A percentile compares a stretch with the other conserved stretches of the same genome.
Evolutionary conservation across 2,113 vertebrate genomes (phyloP).

Genomic region (Sitta europaea): DNA sequence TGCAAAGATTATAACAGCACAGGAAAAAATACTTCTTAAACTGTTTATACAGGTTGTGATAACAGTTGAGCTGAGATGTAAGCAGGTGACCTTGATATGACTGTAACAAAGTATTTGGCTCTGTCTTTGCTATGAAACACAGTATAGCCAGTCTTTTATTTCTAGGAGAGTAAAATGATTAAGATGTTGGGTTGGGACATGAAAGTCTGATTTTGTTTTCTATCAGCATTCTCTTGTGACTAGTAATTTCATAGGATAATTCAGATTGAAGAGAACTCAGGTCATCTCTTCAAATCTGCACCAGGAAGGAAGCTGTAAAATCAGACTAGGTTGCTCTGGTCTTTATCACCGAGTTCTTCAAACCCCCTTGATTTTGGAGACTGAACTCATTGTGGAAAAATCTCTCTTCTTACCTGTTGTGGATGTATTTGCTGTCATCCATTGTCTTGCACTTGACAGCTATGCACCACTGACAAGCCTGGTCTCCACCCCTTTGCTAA

Average conservation of each 20-base stretch:
- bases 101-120: not conserved
- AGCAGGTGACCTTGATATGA: not conserved
- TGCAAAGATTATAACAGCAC: not conserved
- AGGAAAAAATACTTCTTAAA: not conserved
- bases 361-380: not conserved
- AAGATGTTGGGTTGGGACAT: not conserved
- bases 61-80: not conserved
- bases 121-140: not conserved
- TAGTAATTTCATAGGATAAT: not conserved
- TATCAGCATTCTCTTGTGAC: not conserved
- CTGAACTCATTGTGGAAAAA: not conserved
- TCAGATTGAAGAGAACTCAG: not conserved
- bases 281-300: not conserved
- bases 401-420: not conserved
- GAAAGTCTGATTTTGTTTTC: not conserved
- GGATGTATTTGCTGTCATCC: not conserved
- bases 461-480: not conserved
- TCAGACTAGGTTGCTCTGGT: not conserved
- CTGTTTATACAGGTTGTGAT: not conserved
- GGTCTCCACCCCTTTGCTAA: not conserved
- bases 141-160: not conserved
- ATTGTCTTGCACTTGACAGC: rapidly evolving
- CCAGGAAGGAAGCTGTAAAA: not conserved
- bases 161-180: not conserved
- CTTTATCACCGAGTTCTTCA: not conserved